Conservation (phyloP, 2,888 invertebrate species). For the Agrochola lota region DNA sequence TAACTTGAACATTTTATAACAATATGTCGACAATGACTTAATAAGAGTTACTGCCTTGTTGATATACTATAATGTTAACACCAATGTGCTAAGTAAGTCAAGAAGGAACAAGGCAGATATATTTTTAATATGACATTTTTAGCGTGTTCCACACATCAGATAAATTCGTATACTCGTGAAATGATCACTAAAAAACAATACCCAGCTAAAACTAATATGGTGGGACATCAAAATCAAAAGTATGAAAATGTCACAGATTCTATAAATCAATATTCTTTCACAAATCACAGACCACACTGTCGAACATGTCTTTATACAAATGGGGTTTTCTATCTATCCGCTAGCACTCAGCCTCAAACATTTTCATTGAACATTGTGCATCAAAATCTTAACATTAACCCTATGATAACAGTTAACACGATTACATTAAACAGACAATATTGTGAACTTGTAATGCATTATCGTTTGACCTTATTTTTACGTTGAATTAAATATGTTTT, state of each 20-base stretch:
- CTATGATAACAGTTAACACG: conserved; percentile 85
- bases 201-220: conserved; percentile 20
- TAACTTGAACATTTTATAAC: conserved; percentile 33
- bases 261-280: conserved; percentile 57
- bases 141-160: conserved; percentile 22
- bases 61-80: conserved; percentile 1
- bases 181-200: conserved; percentile 33
- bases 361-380: conserved; percentile 85
- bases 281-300: conserved; percentile 42
- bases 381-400: conserved; percentile 79
- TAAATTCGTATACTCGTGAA: conserved; percentile 58
- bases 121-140: conserved; percentile 21
- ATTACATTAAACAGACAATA: conserved; percentile 82
- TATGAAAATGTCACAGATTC: conserved; percentile 60
- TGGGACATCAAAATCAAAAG: conserved; percentile 27
- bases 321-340: conserved; percentile 66
- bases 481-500: conserved; percentile 60
- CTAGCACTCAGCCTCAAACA: conserved; percentile 70
- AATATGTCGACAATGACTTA: conserved; percentile 16
- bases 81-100: conserved; percentile 11
- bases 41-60: conserved; percentile 24
- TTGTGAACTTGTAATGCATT: conserved; percentile 83
- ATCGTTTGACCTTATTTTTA: conserved; percentile 77
- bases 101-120: conserved; percentile 2
- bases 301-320: conserved; percentile 62